Evolutionary conservation across 2,888 invertebrate genomes (phyloP), one percentile per base, ranked within the genome.

Genomic region (Ganaspis brasiliensis): DNA sequence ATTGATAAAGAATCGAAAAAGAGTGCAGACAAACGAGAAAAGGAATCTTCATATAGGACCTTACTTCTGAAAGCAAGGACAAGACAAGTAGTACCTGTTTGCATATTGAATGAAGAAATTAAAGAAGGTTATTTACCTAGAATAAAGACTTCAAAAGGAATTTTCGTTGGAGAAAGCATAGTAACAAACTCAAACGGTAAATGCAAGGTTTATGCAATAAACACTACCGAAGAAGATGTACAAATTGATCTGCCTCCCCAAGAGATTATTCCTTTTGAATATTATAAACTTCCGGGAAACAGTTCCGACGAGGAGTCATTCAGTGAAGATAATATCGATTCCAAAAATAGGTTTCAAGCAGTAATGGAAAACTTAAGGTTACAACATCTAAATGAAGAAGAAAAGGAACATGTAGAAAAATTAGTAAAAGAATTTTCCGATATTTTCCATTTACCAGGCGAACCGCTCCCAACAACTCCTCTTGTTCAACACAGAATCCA

Each of bases 401-500:
- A 56, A 24, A 56, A 24, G 16, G 56, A 56, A 0, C 56, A 56
- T 24, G 56, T 24, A 8, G 9, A 0, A 3, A 0, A 56, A 24
- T 16, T 56, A 56, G 24, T 56, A 12, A 24, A 19, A n/a, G 35
- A 71, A 49, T 56, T 35, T 49, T 26, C 55, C 10, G 74, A 76
- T 49, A 26, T 55, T 31, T 79, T 74, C 35, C 73, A 75, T 21
- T 12, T 77, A 16, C 56, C 76, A 14, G 72, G 61, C 16, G 74
- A 78, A n/a, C 2, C 26, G 24, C 37, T 78, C 14, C 56, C 61
- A 0, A 16, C 74, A 0, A 81, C 77, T 1, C 26, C 63, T 4
- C 12, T 75, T 8, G 37, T 80, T 8, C 31, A 70, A 40, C 77
- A 79, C 14, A 37, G 63, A 40, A 81, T 81, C 19, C 6, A 4